Conservation (phyloP, 2,888 invertebrate genomes). For the Drosophila greeni region DNA sequence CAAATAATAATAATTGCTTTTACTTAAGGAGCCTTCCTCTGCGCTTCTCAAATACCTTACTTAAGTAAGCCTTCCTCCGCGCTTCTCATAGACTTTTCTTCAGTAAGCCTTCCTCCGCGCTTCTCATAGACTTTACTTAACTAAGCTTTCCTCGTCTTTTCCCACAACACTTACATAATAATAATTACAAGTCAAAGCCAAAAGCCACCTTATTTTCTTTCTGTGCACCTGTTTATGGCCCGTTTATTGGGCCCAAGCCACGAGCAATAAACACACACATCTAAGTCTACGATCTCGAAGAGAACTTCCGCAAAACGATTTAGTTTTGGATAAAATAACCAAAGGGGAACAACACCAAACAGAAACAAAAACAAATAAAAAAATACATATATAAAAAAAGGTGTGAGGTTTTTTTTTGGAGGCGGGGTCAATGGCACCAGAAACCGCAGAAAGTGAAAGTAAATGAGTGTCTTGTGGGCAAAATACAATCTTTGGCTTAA, state of each 20-base stretch:
- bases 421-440: conserved; percentile 28
- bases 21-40: too few species aligned
- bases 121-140: too few species aligned
- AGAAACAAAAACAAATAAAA: neutral
- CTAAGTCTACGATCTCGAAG: conserved; percentile 24
- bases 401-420: conserved; percentile 3
- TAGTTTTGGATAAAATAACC: conserved; percentile 25
- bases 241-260: conserved; percentile 32
- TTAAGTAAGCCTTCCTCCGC: too few species aligned
- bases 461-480: conserved; percentile 32
- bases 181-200: too few species aligned
- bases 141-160: too few species aligned
- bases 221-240: conserved; percentile 30
- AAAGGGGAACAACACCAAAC: conserved; percentile 1
- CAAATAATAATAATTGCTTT: neutral
- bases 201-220: neutral
- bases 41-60: too few species aligned
- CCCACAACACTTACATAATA: too few species aligned
- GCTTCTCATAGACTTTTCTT: too few species aligned
- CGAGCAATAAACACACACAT: conserved; percentile 29
- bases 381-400: neutral
- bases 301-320: conserved; percentile 40
- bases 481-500: conserved; percentile 34
- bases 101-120: too few species aligned
- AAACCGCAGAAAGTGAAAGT: conserved; percentile 39